Conservation (phyloP, 2,797 vertebrate genomes). For the Cetoscarus ocellatus region DNA sequence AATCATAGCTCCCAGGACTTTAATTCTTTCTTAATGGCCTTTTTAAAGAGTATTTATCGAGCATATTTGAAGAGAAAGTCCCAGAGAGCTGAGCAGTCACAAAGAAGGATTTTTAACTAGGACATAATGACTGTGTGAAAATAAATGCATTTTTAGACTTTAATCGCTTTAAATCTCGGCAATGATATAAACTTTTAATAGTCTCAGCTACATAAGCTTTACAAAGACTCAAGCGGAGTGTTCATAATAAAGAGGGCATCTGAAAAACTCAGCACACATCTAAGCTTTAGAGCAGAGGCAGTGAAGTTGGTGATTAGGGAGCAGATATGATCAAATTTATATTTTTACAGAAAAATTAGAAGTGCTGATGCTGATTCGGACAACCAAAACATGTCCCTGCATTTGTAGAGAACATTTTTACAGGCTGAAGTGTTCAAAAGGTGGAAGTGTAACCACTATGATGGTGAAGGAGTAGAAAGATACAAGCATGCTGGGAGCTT, state of each 20-base stretch:
- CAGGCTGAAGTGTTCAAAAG: too few species aligned
- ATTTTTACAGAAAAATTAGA: too few species aligned
- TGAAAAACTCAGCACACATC: not conserved
- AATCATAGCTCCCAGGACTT: conserved; percentile 34
- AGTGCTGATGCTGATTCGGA: too few species aligned
- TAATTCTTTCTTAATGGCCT: conserved; percentile 50
- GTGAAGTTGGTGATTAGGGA: too few species aligned
- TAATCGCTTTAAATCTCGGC: conserved; percentile 31
- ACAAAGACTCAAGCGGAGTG: not conserved
- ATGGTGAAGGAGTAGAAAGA: too few species aligned
- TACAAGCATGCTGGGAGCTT: too few species aligned
- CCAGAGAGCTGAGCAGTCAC: conserved; percentile 23
- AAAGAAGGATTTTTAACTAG: conserved; percentile 21
- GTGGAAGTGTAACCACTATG: too few species aligned
- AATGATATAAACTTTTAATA: conserved; percentile 20
- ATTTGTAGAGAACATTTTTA: too few species aligned
- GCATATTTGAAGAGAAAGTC: conserved; percentile 44
- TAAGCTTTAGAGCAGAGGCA: not conserved
- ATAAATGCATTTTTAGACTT: conserved; percentile 16
- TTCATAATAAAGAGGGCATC: not conserved
- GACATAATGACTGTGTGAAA: conserved; percentile 13
- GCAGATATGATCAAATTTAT: too few species aligned
- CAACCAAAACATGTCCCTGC: too few species aligned
- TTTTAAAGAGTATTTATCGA: conserved; percentile 58
- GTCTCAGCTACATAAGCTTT: not conserved